Evolutionary conservation across 2,113 vertebrate species (phyloP).

Genomic region (Turnix velox): DNA sequence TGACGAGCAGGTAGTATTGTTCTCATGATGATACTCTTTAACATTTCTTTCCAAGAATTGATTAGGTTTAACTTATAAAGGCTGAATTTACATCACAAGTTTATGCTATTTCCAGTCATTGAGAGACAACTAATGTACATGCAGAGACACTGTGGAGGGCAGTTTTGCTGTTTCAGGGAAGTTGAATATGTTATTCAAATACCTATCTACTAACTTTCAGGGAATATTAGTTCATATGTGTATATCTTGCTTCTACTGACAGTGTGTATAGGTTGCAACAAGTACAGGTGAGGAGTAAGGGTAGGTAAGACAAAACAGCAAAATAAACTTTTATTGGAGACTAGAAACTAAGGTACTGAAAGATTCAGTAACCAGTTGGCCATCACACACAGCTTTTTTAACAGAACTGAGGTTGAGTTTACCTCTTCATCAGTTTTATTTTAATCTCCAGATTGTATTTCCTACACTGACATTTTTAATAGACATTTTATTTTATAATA

Average conservation of each 20-base stretch:
- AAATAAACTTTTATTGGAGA: background rate
- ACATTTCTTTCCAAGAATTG: background rate
- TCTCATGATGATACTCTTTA: background rate
- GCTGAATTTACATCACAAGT: background rate
- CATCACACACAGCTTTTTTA: background rate
- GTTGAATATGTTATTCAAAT: background rate
- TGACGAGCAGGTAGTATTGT: background rate
- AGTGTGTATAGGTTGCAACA: background rate
- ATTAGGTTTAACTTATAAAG: background rate
- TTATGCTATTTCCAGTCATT: background rate
- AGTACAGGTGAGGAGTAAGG: background rate
- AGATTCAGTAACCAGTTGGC: background rate
- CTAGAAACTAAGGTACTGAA: background rate
- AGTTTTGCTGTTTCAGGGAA: background rate
- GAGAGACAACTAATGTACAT: background rate
- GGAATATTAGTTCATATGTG: background rate
- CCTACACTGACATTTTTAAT: background rate
- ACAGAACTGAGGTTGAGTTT: background rate
- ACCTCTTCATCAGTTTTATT: background rate
- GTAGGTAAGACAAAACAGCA: background rate
- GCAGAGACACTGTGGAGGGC: background rate
- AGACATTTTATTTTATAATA: slow-evolving; percentile 13
- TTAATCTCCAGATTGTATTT: slow-evolving; percentile 5
- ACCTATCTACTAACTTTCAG: background rate
- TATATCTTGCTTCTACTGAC: background rate